Evolutionary conservation across 2,888 invertebrate species (phyloP), one percentile per base, ranked within the genome.

Genomic region (Philereme vetulata): DNA sequence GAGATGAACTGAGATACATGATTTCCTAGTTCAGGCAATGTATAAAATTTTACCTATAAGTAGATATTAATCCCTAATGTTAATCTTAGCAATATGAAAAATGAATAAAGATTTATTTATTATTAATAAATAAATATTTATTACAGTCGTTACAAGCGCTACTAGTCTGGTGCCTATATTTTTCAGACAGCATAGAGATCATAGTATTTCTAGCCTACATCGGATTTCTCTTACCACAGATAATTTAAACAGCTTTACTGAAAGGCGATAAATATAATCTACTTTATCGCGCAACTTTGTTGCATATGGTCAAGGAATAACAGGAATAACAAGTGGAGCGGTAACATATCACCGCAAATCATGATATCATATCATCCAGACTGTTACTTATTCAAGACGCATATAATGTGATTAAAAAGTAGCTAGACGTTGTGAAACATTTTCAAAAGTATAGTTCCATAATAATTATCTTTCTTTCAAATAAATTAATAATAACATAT

Each of bases 61-160:
- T n/a, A n/a, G n/a, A n/a, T n/a, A n/a, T n/a, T n/a, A n/a, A n/a
- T n/a, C n/a, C n/a, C n/a, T n/a, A n/a, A n/a, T n/a, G n/a, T n/a
- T n/a, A n/a, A n/a, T n/a, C n/a, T n/a, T n/a, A n/a, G n/a, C n/a
- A n/a, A n/a, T n/a, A n/a, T n/a, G n/a, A n/a, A n/a, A n/a, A n/a
- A n/a, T n/a, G n/a, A n/a, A n/a, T n/a, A n/a, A n/a, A n/a, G n/a
- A n/a, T n/a, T n/a, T n/a, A n/a, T n/a, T n/a, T n/a, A n/a, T n/a
- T n/a, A n/a, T n/a, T n/a, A n/a, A n/a, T n/a, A n/a, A n/a, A n/a
- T n/a, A n/a, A n/a, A n/a, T 52, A 59, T 60, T 35, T 35, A 35
- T 35, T 35, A 7, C 35, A 3, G 35, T 62, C 36, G 57, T 46
- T 57, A 46, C 46, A 50, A 57, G 53, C 11, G 51, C 60, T 61